These are phyloP conservation scores for Aleiodes alternator DNA, from an alignment of 2,888 invertebrate genomes.

Conservation along the genomic window DNA sequence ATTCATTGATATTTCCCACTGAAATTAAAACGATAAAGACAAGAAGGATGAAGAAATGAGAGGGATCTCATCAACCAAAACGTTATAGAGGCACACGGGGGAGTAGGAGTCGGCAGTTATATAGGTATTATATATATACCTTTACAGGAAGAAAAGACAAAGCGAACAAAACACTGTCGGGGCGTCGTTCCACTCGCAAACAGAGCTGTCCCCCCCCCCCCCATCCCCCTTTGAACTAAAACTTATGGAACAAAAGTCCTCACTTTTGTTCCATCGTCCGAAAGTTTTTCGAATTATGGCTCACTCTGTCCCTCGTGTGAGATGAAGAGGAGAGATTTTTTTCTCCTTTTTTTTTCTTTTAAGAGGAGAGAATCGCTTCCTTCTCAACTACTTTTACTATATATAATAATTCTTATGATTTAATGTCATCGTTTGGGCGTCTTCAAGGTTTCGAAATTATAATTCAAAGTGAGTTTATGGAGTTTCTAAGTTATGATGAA, in stretches of 20 bases:
- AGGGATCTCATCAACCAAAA: conserved; percentile 19
- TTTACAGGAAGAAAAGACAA: conserved; percentile 72
- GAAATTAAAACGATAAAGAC: conserved; percentile 6
- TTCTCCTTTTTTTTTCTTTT: neutral
- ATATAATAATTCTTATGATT: conserved; percentile 59
- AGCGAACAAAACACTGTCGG: conserved; percentile 73
- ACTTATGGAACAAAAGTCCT: conserved; percentile 73
- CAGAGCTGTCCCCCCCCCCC: conserved; percentile 56
- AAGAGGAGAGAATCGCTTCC: conserved; percentile 36
- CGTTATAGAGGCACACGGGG: neutral
- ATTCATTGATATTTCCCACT: too few relatives aligned
- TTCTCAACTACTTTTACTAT: conserved; percentile 7
- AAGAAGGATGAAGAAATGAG: conserved; percentile 29
- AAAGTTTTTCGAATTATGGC: conserved; percentile 74
- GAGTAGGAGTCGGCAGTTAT: conserved; percentile 51
- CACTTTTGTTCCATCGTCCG: conserved; percentile 70
- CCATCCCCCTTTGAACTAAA: conserved; percentile 60
- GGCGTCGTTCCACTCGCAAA: conserved; percentile 70
- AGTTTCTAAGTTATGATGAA: conserved; percentile 36
- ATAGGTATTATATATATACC: conserved; percentile 63
- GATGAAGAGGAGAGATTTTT: neutral
- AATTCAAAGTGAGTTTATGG: conserved; percentile 38
- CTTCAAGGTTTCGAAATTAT: conserved; percentile 68
- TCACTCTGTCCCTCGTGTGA: conserved; percentile 45
- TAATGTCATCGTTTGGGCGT: conserved; percentile 55